Conservation (phyloP, 2,113 vertebrate genomes). For the Lanius collurio region DNA sequence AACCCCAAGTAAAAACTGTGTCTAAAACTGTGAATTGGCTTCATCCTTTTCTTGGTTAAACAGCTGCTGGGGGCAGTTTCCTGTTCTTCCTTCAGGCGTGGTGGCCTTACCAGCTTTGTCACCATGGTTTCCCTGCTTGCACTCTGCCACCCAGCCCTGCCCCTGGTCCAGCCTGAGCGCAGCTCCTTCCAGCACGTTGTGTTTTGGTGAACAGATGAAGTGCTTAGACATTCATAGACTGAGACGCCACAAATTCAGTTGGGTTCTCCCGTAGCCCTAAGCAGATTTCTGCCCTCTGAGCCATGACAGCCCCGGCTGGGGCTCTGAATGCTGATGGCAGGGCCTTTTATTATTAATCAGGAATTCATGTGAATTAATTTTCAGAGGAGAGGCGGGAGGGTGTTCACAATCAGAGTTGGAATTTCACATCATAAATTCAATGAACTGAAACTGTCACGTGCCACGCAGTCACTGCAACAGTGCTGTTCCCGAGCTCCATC, state of each 20-base stretch:
- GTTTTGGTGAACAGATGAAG: slow-evolving; percentile 75
- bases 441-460: slow-evolving; percentile 61
- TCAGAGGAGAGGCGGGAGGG: slow-evolving; percentile 46
- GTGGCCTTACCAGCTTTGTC: background rate
- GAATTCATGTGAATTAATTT: slow-evolving; percentile 80
- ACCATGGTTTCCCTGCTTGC: background rate
- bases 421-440: slow-evolving; percentile 71
- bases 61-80: background rate
- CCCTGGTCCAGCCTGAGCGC: background rate
- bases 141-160: slow-evolving; percentile 18
- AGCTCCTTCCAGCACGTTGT: slow-evolving; percentile 46
- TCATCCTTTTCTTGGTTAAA: background rate
- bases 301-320: slow-evolving; percentile 77
- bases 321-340: slow-evolving; percentile 78
- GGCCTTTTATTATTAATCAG: slow-evolving; percentile 77
- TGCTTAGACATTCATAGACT: slow-evolving; percentile 86
- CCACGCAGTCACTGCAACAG: background rate
- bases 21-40: background rate
- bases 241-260: slow-evolving; percentile 81
- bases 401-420: slow-evolving; percentile 63
- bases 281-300: slow-evolving; percentile 84
- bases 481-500: background rate
- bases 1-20: background rate
- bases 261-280: slow-evolving; percentile 77
- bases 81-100: background rate